Percentiles rank a stretch among this genome's conserved stretches.
These are phyloP conservation scores for Enteromius mattozi DNA, from an alignment of 2,797 vertebrate genomes.

Conservation along the genomic window DNA sequence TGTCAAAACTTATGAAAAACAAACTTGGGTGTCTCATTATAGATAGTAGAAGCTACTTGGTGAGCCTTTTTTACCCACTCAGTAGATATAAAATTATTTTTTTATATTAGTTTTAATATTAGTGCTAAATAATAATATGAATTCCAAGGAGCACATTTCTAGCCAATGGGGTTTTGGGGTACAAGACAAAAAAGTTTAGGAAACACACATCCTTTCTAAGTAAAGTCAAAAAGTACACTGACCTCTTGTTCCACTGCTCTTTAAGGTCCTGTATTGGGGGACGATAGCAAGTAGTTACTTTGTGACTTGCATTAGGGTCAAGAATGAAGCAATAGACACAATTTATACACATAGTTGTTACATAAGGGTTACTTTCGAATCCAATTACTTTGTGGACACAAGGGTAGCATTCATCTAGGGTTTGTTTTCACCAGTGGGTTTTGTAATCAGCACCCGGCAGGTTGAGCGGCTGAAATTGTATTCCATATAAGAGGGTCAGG, in stretches of 20 bases:
- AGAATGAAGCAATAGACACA: conserved; percentile 16
- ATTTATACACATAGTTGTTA: conserved; percentile 14
- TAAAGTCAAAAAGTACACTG: not conserved
- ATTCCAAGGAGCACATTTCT: not conserved
- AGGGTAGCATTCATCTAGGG: conserved; percentile 30
- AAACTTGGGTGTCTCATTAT: not conserved
- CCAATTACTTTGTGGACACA: conserved; percentile 41
- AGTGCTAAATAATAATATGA: not conserved
- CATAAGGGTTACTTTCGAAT: conserved; percentile 37
- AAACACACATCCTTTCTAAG: not conserved
- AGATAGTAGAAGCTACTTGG: not conserved
- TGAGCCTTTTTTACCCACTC: not conserved
- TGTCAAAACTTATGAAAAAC: not conserved
- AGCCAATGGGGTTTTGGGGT: not conserved
- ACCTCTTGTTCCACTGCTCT: conserved; percentile 12
- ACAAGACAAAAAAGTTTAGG: not conserved
- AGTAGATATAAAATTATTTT: not conserved
- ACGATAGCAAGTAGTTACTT: not conserved
- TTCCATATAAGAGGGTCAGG: conserved; percentile 43
- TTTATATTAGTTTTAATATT: not conserved
- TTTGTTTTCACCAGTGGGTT: conserved; percentile 32
- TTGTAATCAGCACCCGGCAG: conserved; percentile 32
- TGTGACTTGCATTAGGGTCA: not conserved
- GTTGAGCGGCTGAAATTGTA: conserved; percentile 14
- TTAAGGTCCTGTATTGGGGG: not conserved